A percentile compares a stretch with the other conserved stretches of the same genome.
Evolutionary conservation across 2,888 invertebrate species (phyloP).

Genomic region (Camponotus fellah): DNA sequence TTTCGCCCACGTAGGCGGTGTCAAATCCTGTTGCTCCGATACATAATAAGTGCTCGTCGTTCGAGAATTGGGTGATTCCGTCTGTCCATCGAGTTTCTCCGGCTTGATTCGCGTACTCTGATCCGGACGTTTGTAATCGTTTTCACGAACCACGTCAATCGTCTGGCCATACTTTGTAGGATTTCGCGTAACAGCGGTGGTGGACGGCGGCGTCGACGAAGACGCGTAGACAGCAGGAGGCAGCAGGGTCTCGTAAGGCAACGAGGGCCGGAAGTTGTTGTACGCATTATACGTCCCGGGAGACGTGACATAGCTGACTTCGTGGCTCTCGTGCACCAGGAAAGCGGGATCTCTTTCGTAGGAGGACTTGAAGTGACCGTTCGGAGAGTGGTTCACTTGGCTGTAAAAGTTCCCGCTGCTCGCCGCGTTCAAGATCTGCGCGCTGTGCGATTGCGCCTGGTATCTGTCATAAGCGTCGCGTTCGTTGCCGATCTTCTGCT

Average conservation of each 20-base stretch:
- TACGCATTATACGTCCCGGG: slow-evolving; percentile 71
- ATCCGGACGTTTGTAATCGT: slow-evolving; percentile 60
- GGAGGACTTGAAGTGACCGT: slow-evolving; percentile 75
- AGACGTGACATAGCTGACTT: slow-evolving; percentile 82
- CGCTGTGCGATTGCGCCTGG: slow-evolving; percentile 65
- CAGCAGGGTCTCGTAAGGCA: slow-evolving; percentile 78
- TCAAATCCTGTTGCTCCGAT: slow-evolving; percentile 77
- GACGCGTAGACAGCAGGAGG: slow-evolving; percentile 74
- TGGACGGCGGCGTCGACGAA: slow-evolving; percentile 53
- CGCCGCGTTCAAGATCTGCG: slow-evolving; percentile 61
- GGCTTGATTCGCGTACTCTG: slow-evolving; percentile 54
- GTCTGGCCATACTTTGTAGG: slow-evolving; percentile 70
- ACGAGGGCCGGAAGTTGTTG: slow-evolving; percentile 81
- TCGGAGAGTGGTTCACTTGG: slow-evolving; percentile 78
- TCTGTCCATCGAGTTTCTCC: slow-evolving; percentile 32
- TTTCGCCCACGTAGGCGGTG: slow-evolving; percentile 75
- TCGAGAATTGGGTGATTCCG: slow-evolving; percentile 54
- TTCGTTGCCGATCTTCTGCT: slow-evolving; percentile 65
- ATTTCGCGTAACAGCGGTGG: slow-evolving; percentile 62
- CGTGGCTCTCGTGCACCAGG: slow-evolving; percentile 83
- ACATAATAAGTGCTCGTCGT: slow-evolving; percentile 76
- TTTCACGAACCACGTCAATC: slow-evolving; percentile 55
- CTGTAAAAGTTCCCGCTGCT: slow-evolving; percentile 77
- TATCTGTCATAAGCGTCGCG: slow-evolving; percentile 72
- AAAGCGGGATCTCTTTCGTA: slow-evolving; percentile 82